These are phyloP conservation scores for Noctuana brunneofusca DNA, from an alignment of 2,888 invertebrate species.

Conservation along the genomic window DNA sequence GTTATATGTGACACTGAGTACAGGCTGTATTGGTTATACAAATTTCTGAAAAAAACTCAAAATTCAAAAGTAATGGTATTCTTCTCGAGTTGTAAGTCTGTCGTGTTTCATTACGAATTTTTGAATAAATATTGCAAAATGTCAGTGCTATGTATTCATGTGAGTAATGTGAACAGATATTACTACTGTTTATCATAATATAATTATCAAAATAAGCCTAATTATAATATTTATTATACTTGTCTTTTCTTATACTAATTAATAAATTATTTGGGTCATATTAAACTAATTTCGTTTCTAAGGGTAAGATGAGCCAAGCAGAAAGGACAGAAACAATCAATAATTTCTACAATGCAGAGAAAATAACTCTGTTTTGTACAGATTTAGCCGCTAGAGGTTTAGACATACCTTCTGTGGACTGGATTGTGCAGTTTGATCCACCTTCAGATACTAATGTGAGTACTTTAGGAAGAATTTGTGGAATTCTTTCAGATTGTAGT, in stretches of 20 bases:
- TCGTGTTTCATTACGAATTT: conserved; percentile 96
- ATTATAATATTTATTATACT: no score
- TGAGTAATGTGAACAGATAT: conserved; percentile 75
- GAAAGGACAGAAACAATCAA: conserved; percentile 97
- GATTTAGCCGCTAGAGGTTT: conserved; percentile 98
- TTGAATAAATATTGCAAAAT: conserved; percentile 94
- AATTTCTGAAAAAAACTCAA: conserved; percentile 96
- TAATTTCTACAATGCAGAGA: conserved; percentile 95
- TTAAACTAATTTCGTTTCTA: conserved; percentile 46
- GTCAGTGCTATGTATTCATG: conserved; percentile 96
- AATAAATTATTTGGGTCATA: neutral
- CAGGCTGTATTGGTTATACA: conserved; percentile 95
- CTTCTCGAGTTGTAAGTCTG: conserved; percentile 98
- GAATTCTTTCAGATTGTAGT: no score
- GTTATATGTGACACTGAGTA: conserved; percentile 97
- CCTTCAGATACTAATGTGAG: conserved; percentile 97
- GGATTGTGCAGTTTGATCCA: conserved; percentile 99
- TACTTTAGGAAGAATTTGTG: conserved; percentile 7
- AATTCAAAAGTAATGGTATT: conserved; percentile 97
- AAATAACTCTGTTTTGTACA: conserved; percentile 96
- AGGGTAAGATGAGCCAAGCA: conserved; percentile 99
- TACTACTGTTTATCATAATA: neutral
- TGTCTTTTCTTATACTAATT: no score
- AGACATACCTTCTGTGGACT: conserved; percentile 98
- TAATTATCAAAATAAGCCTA: neutral